Evolutionary conservation across 2,797 vertebrate genomes (phyloP).

Genomic region (Crenichthys baileyi): DNA sequence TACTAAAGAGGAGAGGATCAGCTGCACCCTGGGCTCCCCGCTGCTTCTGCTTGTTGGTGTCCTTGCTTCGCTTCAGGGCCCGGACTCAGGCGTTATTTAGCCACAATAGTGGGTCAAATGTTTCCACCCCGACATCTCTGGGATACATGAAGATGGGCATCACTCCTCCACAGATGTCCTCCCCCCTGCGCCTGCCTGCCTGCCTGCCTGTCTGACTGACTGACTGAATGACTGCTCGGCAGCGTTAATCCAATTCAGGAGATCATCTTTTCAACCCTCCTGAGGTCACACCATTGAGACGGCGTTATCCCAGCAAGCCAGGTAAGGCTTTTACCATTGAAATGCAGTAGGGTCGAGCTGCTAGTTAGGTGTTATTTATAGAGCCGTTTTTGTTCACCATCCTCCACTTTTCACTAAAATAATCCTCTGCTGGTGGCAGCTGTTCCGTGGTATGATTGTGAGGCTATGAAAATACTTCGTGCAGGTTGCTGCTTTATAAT

Average conservation of each 20-base stretch:
- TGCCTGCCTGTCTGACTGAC: constrained; percentile 15
- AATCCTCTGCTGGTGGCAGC: not conserved
- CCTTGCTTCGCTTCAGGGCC: constrained; percentile 26
- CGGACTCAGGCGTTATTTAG: constrained; percentile 28
- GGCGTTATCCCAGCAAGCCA: constrained; percentile 68
- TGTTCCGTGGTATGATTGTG: not conserved
- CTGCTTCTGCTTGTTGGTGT: constrained; percentile 20
- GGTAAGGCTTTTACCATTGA: constrained; percentile 46
- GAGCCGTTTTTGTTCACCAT: constrained; percentile 21
- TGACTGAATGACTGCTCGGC: constrained; percentile 54
- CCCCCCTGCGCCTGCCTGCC: not conserved
- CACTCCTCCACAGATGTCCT: constrained; percentile 48
- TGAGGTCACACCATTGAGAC: constrained; percentile 64
- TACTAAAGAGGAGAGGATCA: constrained; percentile 34
- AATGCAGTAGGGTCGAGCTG: not conserved
- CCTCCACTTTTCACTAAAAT: constrained; percentile 18
- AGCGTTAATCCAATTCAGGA: constrained; percentile 73
- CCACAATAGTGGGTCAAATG: constrained; percentile 61
- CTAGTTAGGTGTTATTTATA: not conserved
- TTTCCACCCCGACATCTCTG: constrained; percentile 47
- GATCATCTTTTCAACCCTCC: constrained; percentile 66
- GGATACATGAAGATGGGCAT: constrained; percentile 63
- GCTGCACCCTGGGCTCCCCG: constrained; percentile 36
- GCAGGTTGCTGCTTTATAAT: constrained; percentile 18
- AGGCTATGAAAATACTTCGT: not conserved